Evolutionary conservation across 1,140 invertebrate species (phyloP).

Genomic region (Orchestia grillus): DNA sequence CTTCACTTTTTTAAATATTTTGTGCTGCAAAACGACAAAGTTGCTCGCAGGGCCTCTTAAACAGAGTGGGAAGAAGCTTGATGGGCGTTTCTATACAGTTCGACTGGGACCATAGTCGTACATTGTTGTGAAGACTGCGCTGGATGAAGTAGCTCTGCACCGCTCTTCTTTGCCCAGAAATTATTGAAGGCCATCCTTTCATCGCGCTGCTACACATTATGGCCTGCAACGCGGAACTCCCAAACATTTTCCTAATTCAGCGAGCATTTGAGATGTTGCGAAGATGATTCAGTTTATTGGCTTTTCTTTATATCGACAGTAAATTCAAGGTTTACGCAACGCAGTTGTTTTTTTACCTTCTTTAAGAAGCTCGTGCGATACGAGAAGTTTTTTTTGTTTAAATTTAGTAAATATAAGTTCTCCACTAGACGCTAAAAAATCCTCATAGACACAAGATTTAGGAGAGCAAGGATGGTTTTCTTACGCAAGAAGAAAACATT

Average conservation of each 20-base stretch:
- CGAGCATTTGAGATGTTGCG: background rate
- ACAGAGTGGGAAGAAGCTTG: background rate
- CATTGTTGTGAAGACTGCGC: background rate
- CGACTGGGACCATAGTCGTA: background rate
- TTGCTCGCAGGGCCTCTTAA: background rate
- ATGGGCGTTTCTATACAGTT: background rate
- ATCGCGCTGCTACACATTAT: background rate
- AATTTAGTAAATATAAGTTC: background rate
- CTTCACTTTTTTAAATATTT: background rate
- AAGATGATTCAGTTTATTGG: background rate
- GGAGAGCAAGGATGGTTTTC: background rate
- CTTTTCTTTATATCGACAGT: background rate
- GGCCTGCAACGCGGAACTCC: background rate
- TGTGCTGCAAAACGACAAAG: background rate
- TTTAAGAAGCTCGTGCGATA: background rate
- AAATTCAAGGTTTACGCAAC: background rate
- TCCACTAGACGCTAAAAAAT: background rate
- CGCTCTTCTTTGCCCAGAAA: background rate
- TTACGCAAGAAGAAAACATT: background rate
- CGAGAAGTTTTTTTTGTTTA: background rate
- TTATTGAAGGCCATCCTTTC: conserved; percentile 5
- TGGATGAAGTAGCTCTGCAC: background rate
- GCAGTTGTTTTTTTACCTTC: background rate
- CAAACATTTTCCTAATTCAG: background rate
- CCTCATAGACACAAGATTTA: background rate